These are phyloP conservation scores for Copidosoma aretas DNA, from an alignment of 2,888 invertebrate species.

Conservation along the genomic window DNA sequence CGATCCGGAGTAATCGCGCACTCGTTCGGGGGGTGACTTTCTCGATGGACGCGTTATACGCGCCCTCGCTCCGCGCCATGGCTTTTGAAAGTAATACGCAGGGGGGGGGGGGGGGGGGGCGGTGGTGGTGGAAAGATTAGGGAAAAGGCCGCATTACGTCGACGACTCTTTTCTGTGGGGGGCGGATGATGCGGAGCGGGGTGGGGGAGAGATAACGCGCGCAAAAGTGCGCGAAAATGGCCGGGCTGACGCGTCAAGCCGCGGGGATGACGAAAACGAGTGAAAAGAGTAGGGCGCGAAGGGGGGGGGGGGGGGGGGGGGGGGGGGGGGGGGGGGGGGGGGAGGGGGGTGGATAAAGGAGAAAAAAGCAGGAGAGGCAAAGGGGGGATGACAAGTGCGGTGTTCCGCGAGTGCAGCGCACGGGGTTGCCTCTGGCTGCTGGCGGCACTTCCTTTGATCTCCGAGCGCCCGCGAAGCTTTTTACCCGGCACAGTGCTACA, in stretches of 20 bases:
- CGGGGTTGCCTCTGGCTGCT: not conserved
- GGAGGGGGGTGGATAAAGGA: conserved; percentile 34
- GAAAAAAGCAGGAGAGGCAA: conserved; percentile 24
- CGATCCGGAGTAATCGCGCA: too few species aligned
- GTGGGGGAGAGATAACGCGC: conserved; percentile 3
- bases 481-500: not conserved
- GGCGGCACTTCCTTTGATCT: conserved; percentile 1
- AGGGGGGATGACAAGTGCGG: conserved; percentile 24
- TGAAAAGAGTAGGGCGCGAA: too few species aligned
- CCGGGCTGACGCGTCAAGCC: conserved; percentile 4
- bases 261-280: not conserved
- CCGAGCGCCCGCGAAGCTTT: not conserved
- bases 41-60: too few species aligned
- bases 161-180: not conserved
- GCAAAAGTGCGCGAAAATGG: conserved; percentile 3
- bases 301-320: not conserved
- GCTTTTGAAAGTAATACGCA: too few species aligned
- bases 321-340: not conserved
- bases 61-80: too few species aligned
- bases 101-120: not conserved
- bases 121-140: not conserved
- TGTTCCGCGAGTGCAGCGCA: conserved; percentile 9
- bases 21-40: too few species aligned
- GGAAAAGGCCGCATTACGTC: too few species aligned
- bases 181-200: conserved; percentile 7